A percentile compares a stretch with the other conserved stretches of the same genome.
Conservation (phyloP, 2,888 invertebrate species). For the Parnassius apollo region DNA sequence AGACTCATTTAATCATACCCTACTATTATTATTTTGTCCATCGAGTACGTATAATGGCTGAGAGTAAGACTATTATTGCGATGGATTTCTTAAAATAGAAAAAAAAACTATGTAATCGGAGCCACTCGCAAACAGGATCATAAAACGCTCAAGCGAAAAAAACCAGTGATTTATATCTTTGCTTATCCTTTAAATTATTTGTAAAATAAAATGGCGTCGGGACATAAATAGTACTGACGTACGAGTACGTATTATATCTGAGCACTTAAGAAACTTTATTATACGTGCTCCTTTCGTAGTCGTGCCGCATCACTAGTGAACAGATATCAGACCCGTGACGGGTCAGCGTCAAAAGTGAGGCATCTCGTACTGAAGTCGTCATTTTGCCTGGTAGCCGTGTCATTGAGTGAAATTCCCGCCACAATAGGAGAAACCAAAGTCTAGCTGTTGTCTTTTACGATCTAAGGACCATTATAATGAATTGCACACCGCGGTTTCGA, state of each 20-base stretch:
- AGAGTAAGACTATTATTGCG: not conserved
- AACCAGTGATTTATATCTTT: constrained; percentile 24
- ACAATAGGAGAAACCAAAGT: no score
- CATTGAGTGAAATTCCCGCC: no score
- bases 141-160: constrained; percentile 21
- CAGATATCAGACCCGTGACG: no score
- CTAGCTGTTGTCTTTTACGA: no score
- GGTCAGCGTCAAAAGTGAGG: no score
- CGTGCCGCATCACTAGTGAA: no score
- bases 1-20: no score
- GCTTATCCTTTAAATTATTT: constrained; percentile 23
- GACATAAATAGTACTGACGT: constrained; percentile 14
- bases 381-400: no score
- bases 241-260: not conserved
- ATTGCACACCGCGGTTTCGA: no score
- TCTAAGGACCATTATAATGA: no score
- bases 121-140: constrained; percentile 12
- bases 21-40: not conserved
- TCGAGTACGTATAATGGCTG: not conserved
- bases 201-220: constrained; percentile 23
- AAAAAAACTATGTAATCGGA: constrained; percentile 20
- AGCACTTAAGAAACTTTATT: constrained; percentile 8
- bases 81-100: constrained; percentile 12
- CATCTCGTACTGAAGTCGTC: no score
- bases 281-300: no score